Percentiles rank a stretch among this genome's conserved stretches.
phyloP scores from a whole-genome alignment of 2,888 invertebrate species.

The Gasteruption jaculator region DNA sequence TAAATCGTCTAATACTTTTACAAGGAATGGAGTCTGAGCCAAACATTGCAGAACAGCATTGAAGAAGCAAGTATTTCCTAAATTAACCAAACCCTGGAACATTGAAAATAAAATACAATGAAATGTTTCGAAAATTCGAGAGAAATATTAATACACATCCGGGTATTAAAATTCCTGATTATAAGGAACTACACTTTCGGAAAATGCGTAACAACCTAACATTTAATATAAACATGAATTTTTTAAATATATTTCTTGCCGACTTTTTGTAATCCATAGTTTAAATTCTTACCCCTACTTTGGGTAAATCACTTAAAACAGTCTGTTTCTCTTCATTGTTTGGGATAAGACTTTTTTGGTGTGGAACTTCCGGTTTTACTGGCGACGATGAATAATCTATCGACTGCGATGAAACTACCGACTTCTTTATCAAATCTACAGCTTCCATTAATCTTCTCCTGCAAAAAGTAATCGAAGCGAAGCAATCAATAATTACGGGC shows the following conservation, averaged over 20 bases:
- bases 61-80: conserved; percentile 97
- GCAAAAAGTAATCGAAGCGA: not conserved
- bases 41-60: conserved; percentile 94
- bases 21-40: conserved; percentile 77
- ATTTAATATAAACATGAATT: not conserved
- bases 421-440: conserved; percentile 69
- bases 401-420: conserved; percentile 40
- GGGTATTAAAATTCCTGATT: too few species aligned
- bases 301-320: conserved; percentile 28
- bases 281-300: conserved; percentile 33
- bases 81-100: conserved; percentile 74
- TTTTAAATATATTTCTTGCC: conserved; percentile 9
- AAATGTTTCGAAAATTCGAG: conserved; percentile 1
- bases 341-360: conserved; percentile 16
- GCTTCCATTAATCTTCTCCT: conserved; percentile 65
- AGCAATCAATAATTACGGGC: conserved; percentile 4
- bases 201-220: too few species aligned
- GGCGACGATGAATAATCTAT: conserved; percentile 25
- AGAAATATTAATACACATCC: too few species aligned
- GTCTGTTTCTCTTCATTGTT: conserved; percentile 24
- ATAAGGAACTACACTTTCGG: too few species aligned
- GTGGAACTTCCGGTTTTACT: conserved; percentile 12
- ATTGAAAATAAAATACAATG: conserved; percentile 9
- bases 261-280: conserved; percentile 3
- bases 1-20: conserved; percentile 68